Evolutionary conservation across 2,113 vertebrate species (phyloP).

Genomic region (Channa maculata): DNA sequence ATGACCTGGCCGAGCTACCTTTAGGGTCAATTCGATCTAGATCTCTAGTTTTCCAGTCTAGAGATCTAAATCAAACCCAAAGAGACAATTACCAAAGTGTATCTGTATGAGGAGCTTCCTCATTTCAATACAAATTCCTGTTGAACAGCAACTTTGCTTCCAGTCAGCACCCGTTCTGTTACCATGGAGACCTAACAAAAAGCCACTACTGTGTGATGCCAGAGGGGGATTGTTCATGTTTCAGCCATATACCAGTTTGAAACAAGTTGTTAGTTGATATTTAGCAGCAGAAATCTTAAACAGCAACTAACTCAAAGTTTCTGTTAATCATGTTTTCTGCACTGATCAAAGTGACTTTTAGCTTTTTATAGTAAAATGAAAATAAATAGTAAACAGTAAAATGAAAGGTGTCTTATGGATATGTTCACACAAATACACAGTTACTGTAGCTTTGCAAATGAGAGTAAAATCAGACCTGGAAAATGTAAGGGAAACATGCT

Average conservation of each 20-base stretch:
- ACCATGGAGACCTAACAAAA: conserved; percentile 53
- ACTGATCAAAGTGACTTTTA: too few relatives aligned
- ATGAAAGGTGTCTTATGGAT: background rate
- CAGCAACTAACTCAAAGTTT: background rate
- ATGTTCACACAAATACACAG: background rate
- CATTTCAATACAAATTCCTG: conserved; percentile 17
- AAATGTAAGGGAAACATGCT: background rate
- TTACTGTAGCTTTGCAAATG: background rate
- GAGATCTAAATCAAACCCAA: background rate
- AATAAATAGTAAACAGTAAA: background rate
- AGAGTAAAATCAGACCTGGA: background rate
- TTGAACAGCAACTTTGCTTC: conserved; percentile 8
- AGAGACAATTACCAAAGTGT: background rate
- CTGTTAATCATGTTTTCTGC: background rate
- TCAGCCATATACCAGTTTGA: conserved; percentile 5
- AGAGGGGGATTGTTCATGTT: conserved; percentile 12
- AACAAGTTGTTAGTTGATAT: background rate
- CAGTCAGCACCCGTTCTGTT: conserved; percentile 29
- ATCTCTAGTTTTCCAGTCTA: conserved; percentile 1
- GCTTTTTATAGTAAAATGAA: too few relatives aligned
- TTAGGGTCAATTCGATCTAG: background rate
- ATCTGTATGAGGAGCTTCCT: background rate
- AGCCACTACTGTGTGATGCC: conserved; percentile 7
- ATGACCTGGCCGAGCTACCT: conserved; percentile 65
- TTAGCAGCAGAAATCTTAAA: background rate